Evolutionary conservation across 1,140 invertebrate species (phyloP).

Genomic region (Piezodorus guildinii): DNA sequence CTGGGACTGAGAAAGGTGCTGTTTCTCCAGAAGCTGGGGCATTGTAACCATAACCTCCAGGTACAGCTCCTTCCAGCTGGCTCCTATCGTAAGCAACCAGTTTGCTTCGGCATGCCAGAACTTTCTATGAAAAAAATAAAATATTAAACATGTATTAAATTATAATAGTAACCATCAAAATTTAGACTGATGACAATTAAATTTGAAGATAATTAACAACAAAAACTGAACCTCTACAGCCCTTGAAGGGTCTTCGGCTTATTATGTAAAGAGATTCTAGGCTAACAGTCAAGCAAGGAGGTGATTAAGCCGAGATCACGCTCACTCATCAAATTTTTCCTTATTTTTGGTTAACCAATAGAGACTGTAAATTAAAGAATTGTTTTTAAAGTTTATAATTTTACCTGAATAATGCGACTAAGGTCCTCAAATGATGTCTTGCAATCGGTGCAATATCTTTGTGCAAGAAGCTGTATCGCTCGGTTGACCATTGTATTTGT

Average conservation of each 20-base stretch:
- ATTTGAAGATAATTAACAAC: too few species aligned
- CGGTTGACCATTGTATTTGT: constrained; percentile 46
- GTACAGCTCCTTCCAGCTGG: constrained; percentile 44
- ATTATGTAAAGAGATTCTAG: too few species aligned
- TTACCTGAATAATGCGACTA: constrained; percentile 74
- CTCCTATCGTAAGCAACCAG: constrained; percentile 84
- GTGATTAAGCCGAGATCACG: too few species aligned
- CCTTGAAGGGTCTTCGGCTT: too few species aligned
- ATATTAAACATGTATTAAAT: not conserved
- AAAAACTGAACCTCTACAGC: too few species aligned
- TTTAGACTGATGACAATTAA: too few species aligned
- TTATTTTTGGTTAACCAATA: too few species aligned
- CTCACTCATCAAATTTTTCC: too few species aligned
- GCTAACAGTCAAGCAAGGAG: too few species aligned
- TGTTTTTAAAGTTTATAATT: not conserved
- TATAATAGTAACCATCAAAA: not conserved
- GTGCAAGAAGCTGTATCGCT: constrained; percentile 75
- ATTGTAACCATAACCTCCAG: not conserved
- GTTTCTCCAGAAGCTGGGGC: not conserved
- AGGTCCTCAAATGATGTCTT: constrained; percentile 91
- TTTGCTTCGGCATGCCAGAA: constrained; percentile 78
- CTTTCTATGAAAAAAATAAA: constrained; percentile 45
- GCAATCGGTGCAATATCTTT: constrained; percentile 90
- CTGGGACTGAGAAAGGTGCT: constrained; percentile 18
- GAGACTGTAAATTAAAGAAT: too few species aligned